Percentiles rank a stretch among this genome's conserved stretches.
Evolutionary conservation across 2,888 invertebrate species (phyloP).

Genomic region (Hirtodrosophila trivittata): DNA sequence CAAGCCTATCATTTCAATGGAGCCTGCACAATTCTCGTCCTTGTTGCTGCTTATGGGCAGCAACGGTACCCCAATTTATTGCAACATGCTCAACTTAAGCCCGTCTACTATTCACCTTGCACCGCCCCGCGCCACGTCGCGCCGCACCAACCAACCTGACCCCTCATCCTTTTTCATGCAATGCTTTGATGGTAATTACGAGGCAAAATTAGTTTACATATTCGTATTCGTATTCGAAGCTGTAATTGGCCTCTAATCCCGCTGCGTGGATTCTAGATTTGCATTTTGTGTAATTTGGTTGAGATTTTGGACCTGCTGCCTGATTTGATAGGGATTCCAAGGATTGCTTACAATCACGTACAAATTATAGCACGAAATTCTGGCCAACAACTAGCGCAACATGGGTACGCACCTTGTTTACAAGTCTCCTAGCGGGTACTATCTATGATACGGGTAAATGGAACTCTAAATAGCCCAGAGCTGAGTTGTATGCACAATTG

Average conservation of each 20-base stretch:
- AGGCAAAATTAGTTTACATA: constrained; percentile 36
- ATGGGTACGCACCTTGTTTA: constrained; percentile 2
- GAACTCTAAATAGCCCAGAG: too few species aligned
- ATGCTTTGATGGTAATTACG: constrained; percentile 50
- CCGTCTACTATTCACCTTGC: not conserved
- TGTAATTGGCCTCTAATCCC: constrained; percentile 12
- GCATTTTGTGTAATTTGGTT: constrained; percentile 42
- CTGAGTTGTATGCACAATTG: too few species aligned
- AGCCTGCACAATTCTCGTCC: constrained; percentile 5
- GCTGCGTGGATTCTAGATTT: constrained; percentile 29
- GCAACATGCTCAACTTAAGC: constrained; percentile 21
- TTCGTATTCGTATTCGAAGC: constrained; percentile 6
- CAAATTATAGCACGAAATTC: not conserved
- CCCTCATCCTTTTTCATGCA: constrained; percentile 9
- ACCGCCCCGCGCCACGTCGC: too few species aligned
- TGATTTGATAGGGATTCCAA: constrained; percentile 23
- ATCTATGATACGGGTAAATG: too few species aligned
- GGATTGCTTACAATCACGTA: not conserved
- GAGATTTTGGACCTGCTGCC: constrained; percentile 32
- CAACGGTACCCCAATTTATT: constrained; percentile 42
- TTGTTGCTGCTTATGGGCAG: constrained; percentile 21
- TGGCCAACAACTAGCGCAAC: not conserved
- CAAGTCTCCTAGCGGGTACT: too few species aligned
- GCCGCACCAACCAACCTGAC: not conserved
- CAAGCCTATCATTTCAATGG: too few species aligned